Evolutionary conservation across 2,113 vertebrate genomes (phyloP), one percentile per base, ranked within the genome.

Genomic region (Pseudolaguvia tuberculata): DNA sequence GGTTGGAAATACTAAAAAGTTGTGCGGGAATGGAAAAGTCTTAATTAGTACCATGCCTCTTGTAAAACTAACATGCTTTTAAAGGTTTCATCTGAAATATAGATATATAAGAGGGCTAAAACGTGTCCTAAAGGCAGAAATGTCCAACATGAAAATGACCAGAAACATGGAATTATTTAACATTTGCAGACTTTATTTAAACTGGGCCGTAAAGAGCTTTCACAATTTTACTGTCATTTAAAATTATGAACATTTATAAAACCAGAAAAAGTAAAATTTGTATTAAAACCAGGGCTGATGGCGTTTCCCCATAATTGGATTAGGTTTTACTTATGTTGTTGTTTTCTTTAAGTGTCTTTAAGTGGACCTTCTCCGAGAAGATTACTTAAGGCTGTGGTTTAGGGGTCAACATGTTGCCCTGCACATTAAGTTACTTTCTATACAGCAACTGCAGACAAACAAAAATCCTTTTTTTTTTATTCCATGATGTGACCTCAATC

Each of bases 1-100:
- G 63, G 58, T 11, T 73, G 62, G 80, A 75, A 78, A 81, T 79
- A 81, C 61, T 52, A 31, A 48, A 70, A 75, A 65, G 45, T 72
- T 70, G 65, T 70, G 31, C 39, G 53, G 63, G 69, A 61, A n/a
- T 31, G 67, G 62, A 35, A n/a, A 31, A 25, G 47, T 2, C 23
- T 68, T 35, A 29, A 18, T 59, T 67, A 42, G 42, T 50, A 47
- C 58, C 11, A 65, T 53, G 65, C 31, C 3, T 76, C 23, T 71
- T 70, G 42, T 45, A 10, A 68, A 61, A 18, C 52, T 71, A 35
- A 20, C 31, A 74, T 45, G 59, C 39, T 42, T 29, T 23, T 2
- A 35, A 73, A 73, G 3, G 21, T 61, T 53, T 65, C 7, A 56
- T 75, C 14, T 56, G 3, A 20, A 45, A 15, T n/a, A 39, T 29